Conservation (phyloP, 1,140 invertebrate genomes). For the Leguminivora glycinivorella region DNA sequence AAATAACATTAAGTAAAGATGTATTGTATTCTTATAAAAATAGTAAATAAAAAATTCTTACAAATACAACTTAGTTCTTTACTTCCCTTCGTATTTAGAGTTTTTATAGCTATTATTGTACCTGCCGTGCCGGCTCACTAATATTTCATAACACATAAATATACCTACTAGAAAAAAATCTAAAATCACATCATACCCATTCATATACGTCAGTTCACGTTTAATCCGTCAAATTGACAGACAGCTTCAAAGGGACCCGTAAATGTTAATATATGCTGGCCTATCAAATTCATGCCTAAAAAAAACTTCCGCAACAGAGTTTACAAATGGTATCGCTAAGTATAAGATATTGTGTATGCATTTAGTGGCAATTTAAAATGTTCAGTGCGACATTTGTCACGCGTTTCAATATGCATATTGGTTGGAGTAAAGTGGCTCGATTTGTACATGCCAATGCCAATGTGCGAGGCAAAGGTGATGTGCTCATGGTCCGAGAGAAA, state of each 20-base stretch:
- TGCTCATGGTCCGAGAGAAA: neutral
- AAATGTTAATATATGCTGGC: conserved; percentile 5
- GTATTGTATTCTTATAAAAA: too few relatives aligned
- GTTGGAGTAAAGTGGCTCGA: conserved; percentile 15
- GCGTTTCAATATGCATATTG: conserved; percentile 22
- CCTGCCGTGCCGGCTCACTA: too few relatives aligned
- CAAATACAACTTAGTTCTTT: too few relatives aligned
- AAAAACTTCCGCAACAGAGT: conserved; percentile 1
- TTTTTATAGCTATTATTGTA: too few relatives aligned
- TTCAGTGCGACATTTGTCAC: conserved; percentile 10
- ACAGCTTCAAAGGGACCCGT: neutral
- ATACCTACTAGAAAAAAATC: too few relatives aligned
- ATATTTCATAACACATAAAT: neutral
- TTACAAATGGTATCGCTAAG: neutral
- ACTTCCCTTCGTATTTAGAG: too few relatives aligned
- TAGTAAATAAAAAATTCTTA: too few relatives aligned
- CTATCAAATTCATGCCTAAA: neutral
- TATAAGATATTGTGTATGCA: conserved; percentile 7
- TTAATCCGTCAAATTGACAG: neutral
- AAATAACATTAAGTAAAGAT: too few relatives aligned
- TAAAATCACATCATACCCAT: too few relatives aligned
- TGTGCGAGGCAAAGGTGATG: neutral
- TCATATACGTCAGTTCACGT: too few relatives aligned
- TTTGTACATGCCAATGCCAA: neutral
- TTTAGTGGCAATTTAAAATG: conserved; percentile 13